Base-by-base conservation (phyloP, 2,888 invertebrate species). In the Ferrisia virgata region DNA sequence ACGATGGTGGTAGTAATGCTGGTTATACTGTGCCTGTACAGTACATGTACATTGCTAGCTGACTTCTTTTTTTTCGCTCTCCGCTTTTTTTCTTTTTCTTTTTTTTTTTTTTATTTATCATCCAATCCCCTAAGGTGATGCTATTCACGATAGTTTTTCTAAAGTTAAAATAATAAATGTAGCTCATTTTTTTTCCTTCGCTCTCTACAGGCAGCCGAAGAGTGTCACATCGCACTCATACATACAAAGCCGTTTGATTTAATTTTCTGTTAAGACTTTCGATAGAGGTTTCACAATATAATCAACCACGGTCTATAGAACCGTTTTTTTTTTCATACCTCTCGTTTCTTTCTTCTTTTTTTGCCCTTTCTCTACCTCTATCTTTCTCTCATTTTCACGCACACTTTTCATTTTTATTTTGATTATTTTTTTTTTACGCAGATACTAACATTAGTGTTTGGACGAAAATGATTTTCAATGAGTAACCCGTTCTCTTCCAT, bases 111-210 rank as follows among this genome's bases (percentile, higher is more conserved):
- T 80, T 64, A 31, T 39, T 28, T 72, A 25, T 22, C 28, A 22
- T 69, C 33, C 40, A 82, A 82, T 72, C 69, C 82, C 82, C 82
- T 33, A 69, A 82, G 82, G 82, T 36, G 82, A 43, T 82, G 69
- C 64, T 72, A 31, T 82, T 69, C 25, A 72, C 64, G 64, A 72
- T 43, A 82, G 28, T 69, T 82, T 82, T 69, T 28, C 43, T 40
- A 40, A 13, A 76, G 79, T 43, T 43, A 40, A 40, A 79, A 79
- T 43, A 79, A 79, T 79, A 43, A 79, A 79, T 43, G 40, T 43
- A 40, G 79, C 33, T 40, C 40, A 47, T 47, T 79, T 40, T 79
- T 43, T 43, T 11, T 47, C 25, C 13, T 79, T 58, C 58, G 25
- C 25, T 58, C 58, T 25, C 25, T 58, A 58, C n/a, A 43, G 11